These are phyloP conservation scores for Aphelocoma californica DNA, from an alignment of 2,797 vertebrate genomes.

Conservation along the genomic window DNA sequence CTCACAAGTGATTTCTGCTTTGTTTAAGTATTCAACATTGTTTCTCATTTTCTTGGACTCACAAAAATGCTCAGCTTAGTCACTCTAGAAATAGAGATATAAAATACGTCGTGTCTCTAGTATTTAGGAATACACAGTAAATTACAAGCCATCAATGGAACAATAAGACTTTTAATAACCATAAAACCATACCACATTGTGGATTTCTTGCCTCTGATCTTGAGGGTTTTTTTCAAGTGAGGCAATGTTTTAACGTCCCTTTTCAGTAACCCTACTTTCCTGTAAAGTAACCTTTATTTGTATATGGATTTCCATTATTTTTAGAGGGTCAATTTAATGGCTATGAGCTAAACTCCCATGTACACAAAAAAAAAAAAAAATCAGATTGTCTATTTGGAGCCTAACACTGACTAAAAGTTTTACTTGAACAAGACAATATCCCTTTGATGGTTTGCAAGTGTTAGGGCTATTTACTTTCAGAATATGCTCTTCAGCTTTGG, in stretches of 20 bases:
- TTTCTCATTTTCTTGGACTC: not conserved
- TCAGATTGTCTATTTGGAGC: not conserved
- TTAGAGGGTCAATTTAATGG: not conserved
- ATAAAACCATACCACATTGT: not conserved
- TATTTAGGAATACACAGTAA: not conserved
- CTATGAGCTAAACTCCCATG: not conserved
- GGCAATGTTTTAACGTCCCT: not conserved
- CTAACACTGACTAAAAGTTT: not conserved
- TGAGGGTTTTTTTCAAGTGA: not conserved
- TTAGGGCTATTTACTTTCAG: slow-evolving; percentile 82
- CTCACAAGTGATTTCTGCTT: not conserved
- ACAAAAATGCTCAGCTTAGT: not conserved
- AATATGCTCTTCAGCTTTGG: slow-evolving; percentile 90
- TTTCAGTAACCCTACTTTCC: not conserved
- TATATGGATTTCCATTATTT: not conserved
- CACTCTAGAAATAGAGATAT: not conserved
- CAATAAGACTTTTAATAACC: not conserved
- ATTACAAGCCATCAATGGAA: not conserved
- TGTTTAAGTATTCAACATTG: not conserved
- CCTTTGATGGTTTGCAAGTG: not conserved
- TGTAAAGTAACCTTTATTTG: not conserved
- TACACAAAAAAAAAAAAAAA: not conserved
- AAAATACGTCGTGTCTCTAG: not conserved
- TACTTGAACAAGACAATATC: not conserved
- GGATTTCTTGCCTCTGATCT: not conserved